These are phyloP conservation scores for Chionoecetes opilio DNA, from an alignment of 1,140 invertebrate species.

Conservation along the genomic window DNA sequence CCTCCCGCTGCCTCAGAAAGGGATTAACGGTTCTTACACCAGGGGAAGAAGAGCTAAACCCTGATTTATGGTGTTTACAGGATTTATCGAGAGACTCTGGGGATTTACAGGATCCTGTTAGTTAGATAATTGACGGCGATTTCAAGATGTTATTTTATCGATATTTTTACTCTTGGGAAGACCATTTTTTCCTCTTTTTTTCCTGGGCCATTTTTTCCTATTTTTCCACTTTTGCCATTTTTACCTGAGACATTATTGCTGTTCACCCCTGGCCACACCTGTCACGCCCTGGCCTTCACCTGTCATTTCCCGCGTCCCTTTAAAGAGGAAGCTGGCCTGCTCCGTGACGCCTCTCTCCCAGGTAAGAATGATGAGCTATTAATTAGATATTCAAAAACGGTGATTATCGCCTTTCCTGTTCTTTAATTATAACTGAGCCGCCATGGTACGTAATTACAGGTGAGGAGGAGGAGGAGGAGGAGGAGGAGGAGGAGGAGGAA, in stretches of 20 bases:
- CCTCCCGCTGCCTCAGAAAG: background rate
- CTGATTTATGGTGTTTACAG: background rate
- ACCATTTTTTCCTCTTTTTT: too few species aligned
- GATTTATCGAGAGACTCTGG: background rate
- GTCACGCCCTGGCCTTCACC: background rate
- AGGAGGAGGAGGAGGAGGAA: slow-evolving; percentile 15
- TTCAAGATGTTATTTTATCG: background rate
- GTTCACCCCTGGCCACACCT: background rate
- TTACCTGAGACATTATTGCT: too few species aligned
- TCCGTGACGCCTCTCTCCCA: background rate
- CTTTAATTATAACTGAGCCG: background rate
- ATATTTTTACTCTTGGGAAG: too few species aligned
- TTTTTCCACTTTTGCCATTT: too few species aligned
- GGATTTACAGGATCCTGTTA: background rate
- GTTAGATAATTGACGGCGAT: background rate
- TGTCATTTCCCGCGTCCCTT: slow-evolving; percentile 4
- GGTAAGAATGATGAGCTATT: slow-evolving; percentile 13
- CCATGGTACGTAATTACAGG: background rate
- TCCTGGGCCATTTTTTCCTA: too few species aligned
- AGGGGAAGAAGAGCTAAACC: background rate
- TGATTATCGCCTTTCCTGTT: background rate
- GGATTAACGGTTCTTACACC: background rate
- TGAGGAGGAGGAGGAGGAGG: slow-evolving; percentile 2
- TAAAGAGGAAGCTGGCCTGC: background rate
- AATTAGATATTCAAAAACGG: slow-evolving; percentile 7